Base-by-base conservation (phyloP, 2,888 invertebrate species). In the Phengaris arion region DNA sequence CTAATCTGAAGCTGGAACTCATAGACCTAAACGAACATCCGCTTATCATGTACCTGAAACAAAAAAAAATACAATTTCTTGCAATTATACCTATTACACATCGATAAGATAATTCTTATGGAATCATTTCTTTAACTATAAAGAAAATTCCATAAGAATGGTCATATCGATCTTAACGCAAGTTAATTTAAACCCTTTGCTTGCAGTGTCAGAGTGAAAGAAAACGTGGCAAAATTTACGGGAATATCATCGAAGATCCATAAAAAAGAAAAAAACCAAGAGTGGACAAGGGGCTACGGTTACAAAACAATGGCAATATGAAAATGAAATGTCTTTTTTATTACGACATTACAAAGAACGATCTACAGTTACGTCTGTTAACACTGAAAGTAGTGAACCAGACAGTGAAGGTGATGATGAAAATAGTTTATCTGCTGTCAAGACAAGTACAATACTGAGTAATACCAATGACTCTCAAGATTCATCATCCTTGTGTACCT, bases 391-490 rank as follows among this genome's bases (percentile, higher is more conserved):
- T n/a, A n/a, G n/a, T n/a, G n/a, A n/a, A n/a, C n/a, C n/a, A 22
- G 59, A 59, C 59, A 59, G 22, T 59, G 59, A 59, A 22, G 59
- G 59, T 59, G 59, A 59, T 59, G 59, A 59, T 59, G 59, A 59
- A 59, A 59, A 59, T 59, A 59, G 59, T 22, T 59, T 59, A 59
- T 59, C 59, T 59, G 59, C 59, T 59, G 59, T 22, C 9, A 9
- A 59, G 22, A 59, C 22, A 22, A 15, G 22, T 59, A 22, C 59
- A 15, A 59, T 22, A 22, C 22, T 59, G 59, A 59, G 22, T 59
- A 59, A 59, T 73, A 64, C 69, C 46, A 46, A 69, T 46, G 69
- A 69, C 46, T 69, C 69, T 69, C 69, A 69, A 69, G 69, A 69
- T 46, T 69, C 69, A 46, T 69, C 69, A 69, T 46, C 46, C n/a